A percentile compares a stretch with the other conserved stretches of the same genome.
These are phyloP conservation scores for Camponotus fellah DNA, from an alignment of 2,888 invertebrate genomes.

Conservation along the genomic window DNA sequence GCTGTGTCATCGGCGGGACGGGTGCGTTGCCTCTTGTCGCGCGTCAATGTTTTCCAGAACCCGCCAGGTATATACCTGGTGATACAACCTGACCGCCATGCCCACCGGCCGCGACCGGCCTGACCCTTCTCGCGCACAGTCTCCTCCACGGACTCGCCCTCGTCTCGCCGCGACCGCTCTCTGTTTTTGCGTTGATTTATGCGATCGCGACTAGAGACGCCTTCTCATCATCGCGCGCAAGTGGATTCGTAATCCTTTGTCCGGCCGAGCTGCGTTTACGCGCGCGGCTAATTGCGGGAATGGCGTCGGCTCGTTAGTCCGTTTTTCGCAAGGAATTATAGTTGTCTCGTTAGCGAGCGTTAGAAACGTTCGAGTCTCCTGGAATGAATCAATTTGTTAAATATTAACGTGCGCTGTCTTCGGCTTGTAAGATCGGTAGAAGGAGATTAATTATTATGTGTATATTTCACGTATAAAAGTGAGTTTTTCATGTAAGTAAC, in stretches of 20 bases:
- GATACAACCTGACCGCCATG: conserved; percentile 22
- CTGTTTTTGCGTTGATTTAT: conserved; percentile 75
- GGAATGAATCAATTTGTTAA: conserved; percentile 51
- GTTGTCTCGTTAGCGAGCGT: conserved; percentile 42
- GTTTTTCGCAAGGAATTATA: conserved; percentile 49
- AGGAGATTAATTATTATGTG: background rate
- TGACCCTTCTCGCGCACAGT: conserved; percentile 36
- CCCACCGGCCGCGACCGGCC: conserved; percentile 33
- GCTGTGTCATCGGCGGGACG: conserved; percentile 84
- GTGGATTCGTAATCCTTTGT: conserved; percentile 60
- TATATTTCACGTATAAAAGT: background rate
- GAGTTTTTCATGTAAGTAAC: background rate
- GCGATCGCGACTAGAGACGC: conserved; percentile 72
- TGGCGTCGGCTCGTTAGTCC: conserved; percentile 51
- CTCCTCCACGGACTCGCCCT: conserved; percentile 32
- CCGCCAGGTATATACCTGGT: conserved; percentile 77
- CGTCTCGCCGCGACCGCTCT: conserved; percentile 54
- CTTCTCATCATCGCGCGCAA: conserved; percentile 64
- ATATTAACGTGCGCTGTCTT: conserved; percentile 33
- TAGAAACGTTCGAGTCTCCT: conserved; percentile 26
- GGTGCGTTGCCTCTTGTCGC: conserved; percentile 79
- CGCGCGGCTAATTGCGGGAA: conserved; percentile 50
- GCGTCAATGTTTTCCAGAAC: conserved; percentile 83
- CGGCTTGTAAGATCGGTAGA: background rate
- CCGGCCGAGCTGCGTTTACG: conserved; percentile 45